Evolutionary conservation across 2,888 invertebrate species (phyloP).

Genomic region (Polietes domitor): DNA sequence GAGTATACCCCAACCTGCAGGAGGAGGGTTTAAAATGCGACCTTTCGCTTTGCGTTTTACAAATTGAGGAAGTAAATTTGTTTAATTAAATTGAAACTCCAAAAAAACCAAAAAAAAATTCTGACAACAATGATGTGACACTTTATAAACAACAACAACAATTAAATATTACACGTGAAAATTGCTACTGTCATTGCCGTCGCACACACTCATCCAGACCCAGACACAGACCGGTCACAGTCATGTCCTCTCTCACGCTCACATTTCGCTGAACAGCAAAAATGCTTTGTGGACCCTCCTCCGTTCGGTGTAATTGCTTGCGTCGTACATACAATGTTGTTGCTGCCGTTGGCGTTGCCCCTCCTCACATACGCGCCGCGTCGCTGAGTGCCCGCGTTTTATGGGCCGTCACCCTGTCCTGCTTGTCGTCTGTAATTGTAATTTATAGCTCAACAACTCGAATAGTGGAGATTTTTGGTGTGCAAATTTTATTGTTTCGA

Average conservation of each 20-base stretch:
- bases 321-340: constrained; percentile 10
- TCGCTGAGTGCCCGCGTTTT: constrained; percentile 37
- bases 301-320: neutral
- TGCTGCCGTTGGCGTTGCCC: neutral
- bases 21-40: too few species aligned
- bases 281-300: neutral
- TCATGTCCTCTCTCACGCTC: neutral
- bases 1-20: too few species aligned
- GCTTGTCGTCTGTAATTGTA: constrained; percentile 59
- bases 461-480: constrained; percentile 32
- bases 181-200: constrained; percentile 11
- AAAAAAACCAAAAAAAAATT: too few species aligned
- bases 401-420: constrained; percentile 41
- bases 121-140: constrained; percentile 17
- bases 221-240: neutral
- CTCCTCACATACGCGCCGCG: neutral
- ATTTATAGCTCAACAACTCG: constrained; percentile 52
- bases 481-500: constrained; percentile 7
- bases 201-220: neutral
- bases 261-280: neutral
- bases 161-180: neutral
- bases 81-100: too few species aligned
- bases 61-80: too few species aligned
- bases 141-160: constrained; percentile 1
- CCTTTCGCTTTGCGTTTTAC: too few species aligned